These are phyloP conservation scores for Mythimna impura DNA, from an alignment of 2,888 invertebrate genomes.

Conservation along the genomic window DNA sequence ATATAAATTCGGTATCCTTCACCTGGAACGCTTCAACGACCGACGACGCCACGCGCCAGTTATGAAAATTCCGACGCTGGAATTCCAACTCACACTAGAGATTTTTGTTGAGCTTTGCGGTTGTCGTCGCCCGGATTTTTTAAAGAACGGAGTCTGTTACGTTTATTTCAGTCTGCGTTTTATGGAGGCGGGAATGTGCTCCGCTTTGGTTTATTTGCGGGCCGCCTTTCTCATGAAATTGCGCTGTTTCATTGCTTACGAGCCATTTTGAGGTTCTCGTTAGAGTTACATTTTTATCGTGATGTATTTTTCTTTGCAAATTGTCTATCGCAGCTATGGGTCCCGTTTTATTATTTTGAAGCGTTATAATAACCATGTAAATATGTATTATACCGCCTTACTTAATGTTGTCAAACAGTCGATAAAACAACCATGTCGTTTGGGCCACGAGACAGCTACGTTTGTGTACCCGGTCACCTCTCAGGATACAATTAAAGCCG, in stretches of 20 bases:
- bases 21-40: slow-evolving; percentile 81
- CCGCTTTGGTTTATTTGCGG: slow-evolving; percentile 88
- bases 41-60: slow-evolving; percentile 79
- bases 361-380: slow-evolving; percentile 55
- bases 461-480: slow-evolving; percentile 58
- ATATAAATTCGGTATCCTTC: slow-evolving; percentile 84
- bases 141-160: slow-evolving; percentile 87
- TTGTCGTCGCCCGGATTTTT: slow-evolving; percentile 85
- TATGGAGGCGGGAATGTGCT: slow-evolving; percentile 88
- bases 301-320: slow-evolving; percentile 82
- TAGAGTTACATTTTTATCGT: slow-evolving; percentile 85
- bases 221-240: slow-evolving; percentile 88
- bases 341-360: slow-evolving; percentile 73
- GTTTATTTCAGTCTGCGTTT: slow-evolving; percentile 88
- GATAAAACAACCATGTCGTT: slow-evolving; percentile 56
- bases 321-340: slow-evolving; percentile 74
- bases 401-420: slow-evolving; percentile 51
- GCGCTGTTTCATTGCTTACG: slow-evolving; percentile 89
- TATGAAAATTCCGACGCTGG: slow-evolving; percentile 89
- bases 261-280: slow-evolving; percentile 87
- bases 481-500: slow-evolving; percentile 67
- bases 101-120: slow-evolving; percentile 88
- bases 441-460: slow-evolving; percentile 40
- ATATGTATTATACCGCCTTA: slow-evolving; percentile 45
- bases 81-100: slow-evolving; percentile 87